Percentiles rank a stretch among this genome's conserved stretches.
Conservation (phyloP, 2,797 vertebrate species). For the Spatula clypeata region DNA sequence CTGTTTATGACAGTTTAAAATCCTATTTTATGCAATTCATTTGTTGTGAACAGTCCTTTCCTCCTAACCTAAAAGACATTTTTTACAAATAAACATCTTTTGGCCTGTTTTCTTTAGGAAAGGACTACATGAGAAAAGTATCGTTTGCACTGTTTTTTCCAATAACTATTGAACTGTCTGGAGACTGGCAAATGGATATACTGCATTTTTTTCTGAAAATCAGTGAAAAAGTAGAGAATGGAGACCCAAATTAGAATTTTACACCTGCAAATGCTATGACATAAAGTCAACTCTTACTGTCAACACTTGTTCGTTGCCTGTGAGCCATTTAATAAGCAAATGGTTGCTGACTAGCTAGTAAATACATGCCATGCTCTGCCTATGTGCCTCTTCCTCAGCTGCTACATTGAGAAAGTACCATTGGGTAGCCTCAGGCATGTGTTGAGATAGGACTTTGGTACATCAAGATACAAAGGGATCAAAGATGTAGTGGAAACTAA, state of each 20-base stretch:
- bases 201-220: not conserved
- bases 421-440: not conserved
- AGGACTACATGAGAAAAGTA: fast-evolving
- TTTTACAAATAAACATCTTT: not conserved
- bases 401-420: not conserved
- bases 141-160: not conserved
- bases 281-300: not conserved
- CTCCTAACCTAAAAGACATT: not conserved
- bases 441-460: not conserved
- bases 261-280: not conserved
- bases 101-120: not conserved
- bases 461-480: not conserved
- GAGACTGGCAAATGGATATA: not conserved
- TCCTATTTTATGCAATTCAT: not conserved
- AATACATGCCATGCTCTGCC: not conserved
- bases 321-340: not conserved
- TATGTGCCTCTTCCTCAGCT: not conserved
- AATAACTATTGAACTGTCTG: not conserved
- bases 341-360: not conserved
- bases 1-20: not conserved
- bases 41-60: not conserved
- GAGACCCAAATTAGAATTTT: not conserved
- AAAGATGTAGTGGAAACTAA: not conserved
- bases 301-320: not conserved
- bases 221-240: not conserved